Conservation (phyloP, 2,888 invertebrate genomes). For the Ichneumon xanthorius region DNA sequence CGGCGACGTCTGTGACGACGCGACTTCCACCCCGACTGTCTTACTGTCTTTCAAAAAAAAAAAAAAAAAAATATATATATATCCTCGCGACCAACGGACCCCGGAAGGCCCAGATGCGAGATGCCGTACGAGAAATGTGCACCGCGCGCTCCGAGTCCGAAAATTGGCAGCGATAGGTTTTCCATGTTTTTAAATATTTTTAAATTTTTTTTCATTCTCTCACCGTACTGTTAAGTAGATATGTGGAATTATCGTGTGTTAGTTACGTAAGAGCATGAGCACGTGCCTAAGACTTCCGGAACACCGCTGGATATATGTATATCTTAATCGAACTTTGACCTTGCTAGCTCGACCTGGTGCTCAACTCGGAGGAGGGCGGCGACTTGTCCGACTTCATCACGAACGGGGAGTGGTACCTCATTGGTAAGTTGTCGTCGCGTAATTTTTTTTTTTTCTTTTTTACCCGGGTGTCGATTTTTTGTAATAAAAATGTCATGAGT, state of each 20-base stretch:
- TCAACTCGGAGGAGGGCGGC: slow-evolving; percentile 97
- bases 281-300: slow-evolving; percentile 64
- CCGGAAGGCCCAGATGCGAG: background rate
- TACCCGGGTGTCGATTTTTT: too few relatives aligned
- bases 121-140: background rate
- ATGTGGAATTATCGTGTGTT: background rate
- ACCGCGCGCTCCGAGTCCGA: slow-evolving; percentile 20
- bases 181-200: background rate
- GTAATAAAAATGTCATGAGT: too few relatives aligned
- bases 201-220: background rate
- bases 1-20: slow-evolving; percentile 15
- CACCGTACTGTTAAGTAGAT: background rate
- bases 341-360: slow-evolving; percentile 96
- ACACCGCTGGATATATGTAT: slow-evolving; percentile 76
- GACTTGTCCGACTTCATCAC: slow-evolving; percentile 99
- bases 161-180: slow-evolving; percentile 1
- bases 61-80: slow-evolving; percentile 22
- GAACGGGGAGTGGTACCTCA: slow-evolving; percentile 99
- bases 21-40: slow-evolving; percentile 4
- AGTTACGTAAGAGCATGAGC: slow-evolving; percentile 52
- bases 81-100: background rate
- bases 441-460: too few relatives aligned
- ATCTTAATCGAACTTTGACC: slow-evolving; percentile 83
- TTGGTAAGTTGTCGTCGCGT: slow-evolving; percentile 90
- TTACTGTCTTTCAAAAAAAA: background rate